Evolutionary conservation across 2,888 invertebrate species (phyloP).

Genomic region (Apoderus coryli): DNA sequence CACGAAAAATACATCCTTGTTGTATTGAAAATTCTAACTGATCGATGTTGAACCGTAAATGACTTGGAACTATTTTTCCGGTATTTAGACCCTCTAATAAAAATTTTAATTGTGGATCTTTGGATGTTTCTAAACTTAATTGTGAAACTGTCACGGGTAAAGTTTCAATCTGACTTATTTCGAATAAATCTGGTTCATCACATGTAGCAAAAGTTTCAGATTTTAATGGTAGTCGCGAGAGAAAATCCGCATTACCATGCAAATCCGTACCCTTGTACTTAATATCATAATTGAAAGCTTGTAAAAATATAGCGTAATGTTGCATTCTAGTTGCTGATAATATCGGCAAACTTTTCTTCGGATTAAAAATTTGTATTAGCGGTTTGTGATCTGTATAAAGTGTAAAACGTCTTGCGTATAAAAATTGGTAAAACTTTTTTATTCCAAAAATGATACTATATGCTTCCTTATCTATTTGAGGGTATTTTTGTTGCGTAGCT

Average conservation of each 20-base stretch:
- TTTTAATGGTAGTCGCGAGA: constrained; percentile 9
- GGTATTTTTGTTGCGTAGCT: constrained; percentile 9
- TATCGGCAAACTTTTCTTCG: constrained; percentile 8
- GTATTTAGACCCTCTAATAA: constrained; percentile 5
- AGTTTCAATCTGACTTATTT: constrained; percentile 9
- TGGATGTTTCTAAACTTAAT: constrained; percentile 4
- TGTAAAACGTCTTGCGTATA: constrained; percentile 7
- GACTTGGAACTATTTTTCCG: constrained; percentile 3
- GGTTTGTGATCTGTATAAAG: constrained; percentile 11
- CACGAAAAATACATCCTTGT: constrained; percentile 7
- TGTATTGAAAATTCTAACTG: constrained; percentile 11
- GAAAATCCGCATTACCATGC: constrained; percentile 10
- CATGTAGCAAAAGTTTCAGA: not conserved
- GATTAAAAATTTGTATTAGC: constrained; percentile 9
- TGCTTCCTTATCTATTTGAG: constrained; percentile 15
- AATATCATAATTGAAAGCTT: constrained; percentile 8
- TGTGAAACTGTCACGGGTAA: constrained; percentile 6
- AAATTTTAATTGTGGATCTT: constrained; percentile 4
- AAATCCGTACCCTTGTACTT: constrained; percentile 9
- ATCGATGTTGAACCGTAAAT: constrained; percentile 8
- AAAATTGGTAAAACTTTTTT: constrained; percentile 11
- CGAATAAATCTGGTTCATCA: constrained; percentile 7
- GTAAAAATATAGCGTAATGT: constrained; percentile 10
- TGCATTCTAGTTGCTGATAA: constrained; percentile 10
- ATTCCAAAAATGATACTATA: constrained; percentile 13